Conservation (phyloP, 2,797 vertebrate species). For the Jordanella pulchra region DNA sequence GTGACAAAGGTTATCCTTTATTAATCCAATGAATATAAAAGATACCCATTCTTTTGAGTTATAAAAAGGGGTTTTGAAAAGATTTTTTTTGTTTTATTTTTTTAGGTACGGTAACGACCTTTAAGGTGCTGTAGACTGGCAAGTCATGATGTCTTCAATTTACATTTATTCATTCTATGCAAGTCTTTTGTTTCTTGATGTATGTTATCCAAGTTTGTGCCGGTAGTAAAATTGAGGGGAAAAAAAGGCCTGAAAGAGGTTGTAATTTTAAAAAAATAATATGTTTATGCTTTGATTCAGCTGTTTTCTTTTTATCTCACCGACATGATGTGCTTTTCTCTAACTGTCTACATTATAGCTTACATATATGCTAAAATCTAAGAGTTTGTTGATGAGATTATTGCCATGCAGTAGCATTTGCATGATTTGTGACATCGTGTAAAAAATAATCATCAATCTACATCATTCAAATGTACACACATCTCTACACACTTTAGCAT, state of each 20-base stretch:
- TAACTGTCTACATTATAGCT: slow-evolving; percentile 26
- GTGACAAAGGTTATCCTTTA: slow-evolving; percentile 69
- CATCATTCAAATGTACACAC: background rate
- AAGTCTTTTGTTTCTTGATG: slow-evolving; percentile 70
- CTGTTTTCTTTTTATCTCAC: background rate
- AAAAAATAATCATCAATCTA: slow-evolving; percentile 31
- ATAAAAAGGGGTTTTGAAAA: slow-evolving; percentile 49
- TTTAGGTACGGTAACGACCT: slow-evolving; percentile 66
- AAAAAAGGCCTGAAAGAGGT: slow-evolving; percentile 35
- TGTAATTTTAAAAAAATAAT: slow-evolving; percentile 18
- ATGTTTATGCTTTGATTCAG: background rate
- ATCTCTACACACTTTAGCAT: background rate
- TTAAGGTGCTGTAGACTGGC: slow-evolving; percentile 81
- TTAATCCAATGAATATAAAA: slow-evolving; percentile 40
- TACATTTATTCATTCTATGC: slow-evolving; percentile 83
- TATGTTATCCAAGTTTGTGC: slow-evolving; percentile 44
- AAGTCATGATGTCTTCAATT: slow-evolving; percentile 74
- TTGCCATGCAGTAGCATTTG: slow-evolving; percentile 50
- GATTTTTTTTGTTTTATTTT: slow-evolving; percentile 63
- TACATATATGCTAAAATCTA: slow-evolving; percentile 32
- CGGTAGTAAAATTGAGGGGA: slow-evolving; percentile 43
- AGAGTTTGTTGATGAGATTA: slow-evolving; percentile 40
- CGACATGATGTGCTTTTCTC: background rate
- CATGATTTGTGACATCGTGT: slow-evolving; percentile 43
- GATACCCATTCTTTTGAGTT: slow-evolving; percentile 38